Evolutionary conservation across 1,140 invertebrate genomes (phyloP), one percentile per base, ranked within the genome.

Genomic region (Heliothis virescens): DNA sequence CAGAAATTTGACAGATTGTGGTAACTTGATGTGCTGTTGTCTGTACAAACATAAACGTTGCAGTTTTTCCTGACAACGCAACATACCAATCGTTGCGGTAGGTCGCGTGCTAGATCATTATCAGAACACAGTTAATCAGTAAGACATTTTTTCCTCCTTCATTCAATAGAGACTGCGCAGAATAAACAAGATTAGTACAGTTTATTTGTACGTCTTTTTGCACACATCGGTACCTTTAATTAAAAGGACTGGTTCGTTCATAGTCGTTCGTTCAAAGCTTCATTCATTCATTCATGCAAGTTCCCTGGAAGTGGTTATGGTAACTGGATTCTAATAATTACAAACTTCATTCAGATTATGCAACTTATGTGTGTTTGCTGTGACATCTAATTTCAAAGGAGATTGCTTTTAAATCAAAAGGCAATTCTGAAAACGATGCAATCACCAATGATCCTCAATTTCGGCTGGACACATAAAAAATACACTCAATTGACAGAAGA

Each of bases 81-180:
- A 60, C 57, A 26, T 60, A 60, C 2, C 57, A 60, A 41, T 18
- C 21, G 34, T 63, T n/a, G 60, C 13, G 60, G 60, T 63, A 63
- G 60, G 60, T 41, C 26, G 29, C 15, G 26, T n/a, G 60, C 4
- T 16, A 53, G 67, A 3, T 50, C 47, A 26, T 50, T 69, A 26
- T 16, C 47, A 50, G n/a, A 11, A 12, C 57, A 60, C 57, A 21
- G 57, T 21, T 21, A 55, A 16, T 55, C 53, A 16, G 16, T 55
- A 16, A n/a, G 34, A 41, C 3, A 41, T 41, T 41, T 7, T 41
- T 41, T 41, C 34, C 34, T 41, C 34, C 34, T 41, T 41, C 34
- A 41, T 53, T 53, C 52, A 53, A 57, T 18, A 11, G n/a, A 41
- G 55, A 57, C 55, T 10, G 18, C 55, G n/a, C 7, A 57, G 16